These are phyloP conservation scores for Campopleginae sp. DNA, from an alignment of 2,888 invertebrate genomes.

Conservation along the genomic window DNA sequence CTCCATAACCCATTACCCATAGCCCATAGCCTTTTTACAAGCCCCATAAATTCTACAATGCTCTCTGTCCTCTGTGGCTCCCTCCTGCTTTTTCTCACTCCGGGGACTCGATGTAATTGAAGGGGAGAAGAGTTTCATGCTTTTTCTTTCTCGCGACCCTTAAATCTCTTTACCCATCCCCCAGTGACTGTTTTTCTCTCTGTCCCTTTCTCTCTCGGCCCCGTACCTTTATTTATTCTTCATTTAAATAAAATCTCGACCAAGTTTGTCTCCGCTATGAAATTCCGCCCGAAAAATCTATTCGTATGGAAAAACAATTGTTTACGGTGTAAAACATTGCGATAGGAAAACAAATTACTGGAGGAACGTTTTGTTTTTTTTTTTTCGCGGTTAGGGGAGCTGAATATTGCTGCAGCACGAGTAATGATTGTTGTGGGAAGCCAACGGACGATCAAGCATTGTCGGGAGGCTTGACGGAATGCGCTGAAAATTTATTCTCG, in stretches of 20 bases:
- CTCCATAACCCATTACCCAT: slow-evolving; percentile 43
- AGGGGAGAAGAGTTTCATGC: slow-evolving; percentile 15
- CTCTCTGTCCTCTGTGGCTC: slow-evolving; percentile 16
- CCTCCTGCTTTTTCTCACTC: not conserved
- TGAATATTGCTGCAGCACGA: not conserved
- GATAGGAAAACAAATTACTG: not conserved
- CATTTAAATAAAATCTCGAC: not conserved
- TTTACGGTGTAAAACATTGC: not conserved
- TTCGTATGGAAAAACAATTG: not conserved
- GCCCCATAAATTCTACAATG: slow-evolving; percentile 36
- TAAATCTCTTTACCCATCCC: not conserved
- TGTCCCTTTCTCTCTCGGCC: not conserved
- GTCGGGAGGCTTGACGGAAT: slow-evolving; percentile 3
- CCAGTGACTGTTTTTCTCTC: not conserved
- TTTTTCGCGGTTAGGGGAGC: not conserved
- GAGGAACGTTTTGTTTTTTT: not conserved
- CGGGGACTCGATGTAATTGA: slow-evolving; percentile 1
- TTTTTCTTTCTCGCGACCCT: slow-evolving; percentile 1
- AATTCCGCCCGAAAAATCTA: not conserved
- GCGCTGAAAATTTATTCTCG: not conserved
- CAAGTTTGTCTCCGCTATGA: not conserved
- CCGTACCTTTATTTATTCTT: not conserved
- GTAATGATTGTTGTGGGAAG: slow-evolving; percentile 19
- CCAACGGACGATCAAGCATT: not conserved
- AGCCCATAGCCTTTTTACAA: slow-evolving; percentile 35